phyloP scores from a whole-genome alignment of 1,140 invertebrate genomes.

The Sitophilus oryzae region DNA sequence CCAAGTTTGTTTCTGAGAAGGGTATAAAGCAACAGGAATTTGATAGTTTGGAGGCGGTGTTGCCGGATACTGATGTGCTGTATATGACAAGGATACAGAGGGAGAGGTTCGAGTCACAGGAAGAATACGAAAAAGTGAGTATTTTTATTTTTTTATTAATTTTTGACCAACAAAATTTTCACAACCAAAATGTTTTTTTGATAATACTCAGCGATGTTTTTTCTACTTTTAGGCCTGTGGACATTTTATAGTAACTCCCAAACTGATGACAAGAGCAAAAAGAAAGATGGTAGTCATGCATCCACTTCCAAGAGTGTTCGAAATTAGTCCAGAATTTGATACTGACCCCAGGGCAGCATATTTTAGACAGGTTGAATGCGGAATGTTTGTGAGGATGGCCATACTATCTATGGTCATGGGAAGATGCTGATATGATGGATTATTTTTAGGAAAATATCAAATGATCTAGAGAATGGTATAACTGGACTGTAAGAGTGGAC shows the following conservation, averaged over 20 bases:
- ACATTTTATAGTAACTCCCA: constrained; percentile 83
- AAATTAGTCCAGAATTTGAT: constrained; percentile 93
- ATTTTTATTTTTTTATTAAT: constrained; percentile 15
- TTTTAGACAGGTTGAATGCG: constrained; percentile 96
- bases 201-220: too few species aligned
- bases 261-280: constrained; percentile 92
- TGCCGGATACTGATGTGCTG: constrained; percentile 91
- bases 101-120: constrained; percentile 79
- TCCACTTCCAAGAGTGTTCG: constrained; percentile 89
- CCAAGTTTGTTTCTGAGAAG: constrained; percentile 69
- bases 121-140: constrained; percentile 81
- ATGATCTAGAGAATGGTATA: too few species aligned
- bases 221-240: constrained; percentile 75
- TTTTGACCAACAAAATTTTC: too few species aligned
- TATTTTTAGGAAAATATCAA: too few species aligned
- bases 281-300: constrained; percentile 95
- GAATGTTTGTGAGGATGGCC: constrained; percentile 98
- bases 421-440: constrained; percentile 19
- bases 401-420: constrained; percentile 87
- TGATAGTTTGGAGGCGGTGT: constrained; percentile 69
- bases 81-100: constrained; percentile 98
- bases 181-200: too few species aligned
- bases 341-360: constrained; percentile 94
- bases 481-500: too few species aligned
- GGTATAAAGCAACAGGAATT: constrained; percentile 75